Evolutionary conservation across 2,888 invertebrate genomes (phyloP).

Genomic region (Chrysolina oricalcia): DNA sequence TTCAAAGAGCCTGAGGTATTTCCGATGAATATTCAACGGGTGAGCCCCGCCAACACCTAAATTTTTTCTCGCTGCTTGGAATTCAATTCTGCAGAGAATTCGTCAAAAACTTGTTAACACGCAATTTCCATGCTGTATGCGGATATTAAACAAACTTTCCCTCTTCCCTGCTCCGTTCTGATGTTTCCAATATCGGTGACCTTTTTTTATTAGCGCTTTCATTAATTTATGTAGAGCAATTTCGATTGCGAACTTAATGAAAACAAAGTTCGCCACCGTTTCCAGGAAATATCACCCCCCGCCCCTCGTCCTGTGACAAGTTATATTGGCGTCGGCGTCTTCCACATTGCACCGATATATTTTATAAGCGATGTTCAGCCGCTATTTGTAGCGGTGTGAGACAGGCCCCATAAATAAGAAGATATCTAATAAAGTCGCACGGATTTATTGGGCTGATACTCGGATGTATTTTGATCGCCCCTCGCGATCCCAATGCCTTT

Average conservation of each 20-base stretch:
- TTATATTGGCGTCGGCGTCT: constrained; percentile 58
- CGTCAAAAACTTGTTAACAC: not conserved
- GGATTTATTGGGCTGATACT: constrained; percentile 71
- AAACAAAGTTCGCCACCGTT: constrained; percentile 56
- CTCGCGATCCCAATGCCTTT: constrained; percentile 67
- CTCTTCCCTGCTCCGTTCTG: constrained; percentile 34
- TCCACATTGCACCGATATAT: constrained; percentile 62
- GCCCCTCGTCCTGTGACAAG: constrained; percentile 50
- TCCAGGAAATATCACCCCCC: constrained; percentile 39
- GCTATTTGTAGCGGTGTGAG: constrained; percentile 68
- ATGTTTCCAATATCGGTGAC: constrained; percentile 47
- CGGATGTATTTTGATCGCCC: constrained; percentile 70
- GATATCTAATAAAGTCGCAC: constrained; percentile 73
- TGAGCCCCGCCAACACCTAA: not conserved
- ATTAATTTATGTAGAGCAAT: constrained; percentile 56
- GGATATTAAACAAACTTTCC: constrained; percentile 42
- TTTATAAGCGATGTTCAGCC: constrained; percentile 66
- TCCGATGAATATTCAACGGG: too few species aligned
- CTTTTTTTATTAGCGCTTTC: constrained; percentile 53
- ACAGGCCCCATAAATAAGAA: constrained; percentile 72
- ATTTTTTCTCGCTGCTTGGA: not conserved
- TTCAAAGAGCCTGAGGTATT: too few species aligned
- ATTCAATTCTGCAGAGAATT: not conserved
- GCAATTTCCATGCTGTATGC: not conserved
- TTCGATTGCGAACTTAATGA: constrained; percentile 57